These are phyloP conservation scores for Aegithalos caudatus DNA, from an alignment of 2,113 vertebrate species.

Conservation along the genomic window DNA sequence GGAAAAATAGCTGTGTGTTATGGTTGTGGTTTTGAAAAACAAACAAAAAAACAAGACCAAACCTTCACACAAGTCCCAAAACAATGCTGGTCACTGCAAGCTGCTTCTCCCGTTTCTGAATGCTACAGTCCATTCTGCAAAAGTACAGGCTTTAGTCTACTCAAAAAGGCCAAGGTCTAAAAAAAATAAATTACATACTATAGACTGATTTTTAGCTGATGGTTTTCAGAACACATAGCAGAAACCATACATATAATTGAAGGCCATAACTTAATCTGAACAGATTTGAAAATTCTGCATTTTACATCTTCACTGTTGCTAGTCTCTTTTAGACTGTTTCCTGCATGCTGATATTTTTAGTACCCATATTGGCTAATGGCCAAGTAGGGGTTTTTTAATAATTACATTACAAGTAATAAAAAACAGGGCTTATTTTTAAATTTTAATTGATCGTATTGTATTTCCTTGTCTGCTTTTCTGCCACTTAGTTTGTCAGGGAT, in stretches of 20 bases:
- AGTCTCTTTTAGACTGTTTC: neutral
- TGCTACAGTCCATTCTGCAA: neutral
- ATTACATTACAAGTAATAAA: neutral
- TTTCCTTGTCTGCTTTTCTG: neutral
- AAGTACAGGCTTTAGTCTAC: neutral
- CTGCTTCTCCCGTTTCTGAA: neutral
- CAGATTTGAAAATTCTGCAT: neutral
- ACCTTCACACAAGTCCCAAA: neutral
- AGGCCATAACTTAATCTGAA: neutral
- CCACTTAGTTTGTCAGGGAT: neutral
- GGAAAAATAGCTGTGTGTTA: neutral
- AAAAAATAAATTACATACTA: neutral
- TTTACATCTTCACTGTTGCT: neutral
- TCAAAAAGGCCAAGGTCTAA: neutral
- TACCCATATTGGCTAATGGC: neutral
- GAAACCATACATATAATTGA: neutral
- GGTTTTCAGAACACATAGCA: neutral
- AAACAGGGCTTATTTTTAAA: neutral
- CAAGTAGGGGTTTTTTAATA: neutral
- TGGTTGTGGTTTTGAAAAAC: neutral
- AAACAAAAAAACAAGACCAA: neutral
- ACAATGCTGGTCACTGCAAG: neutral
- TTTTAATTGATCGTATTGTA: neutral
- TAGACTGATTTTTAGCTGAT: neutral
- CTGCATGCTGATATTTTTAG: neutral